Percentiles rank a stretch among this genome's conserved stretches.
phyloP scores from a whole-genome alignment of 2,113 vertebrate species.

The Glaucomys volans region DNA sequence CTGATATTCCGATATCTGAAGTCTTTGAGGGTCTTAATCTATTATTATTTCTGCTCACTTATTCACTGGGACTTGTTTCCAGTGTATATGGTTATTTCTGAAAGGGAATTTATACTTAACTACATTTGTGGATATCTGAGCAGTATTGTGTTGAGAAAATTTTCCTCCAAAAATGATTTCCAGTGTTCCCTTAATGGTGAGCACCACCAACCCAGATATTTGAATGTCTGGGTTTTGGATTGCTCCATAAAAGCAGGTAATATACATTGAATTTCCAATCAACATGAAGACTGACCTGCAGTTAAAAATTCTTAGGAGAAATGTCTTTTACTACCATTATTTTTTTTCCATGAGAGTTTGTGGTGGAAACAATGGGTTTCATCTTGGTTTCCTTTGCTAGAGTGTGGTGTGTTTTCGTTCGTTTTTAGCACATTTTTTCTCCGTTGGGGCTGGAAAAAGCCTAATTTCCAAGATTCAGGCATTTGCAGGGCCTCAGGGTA shows the following conservation, averaged over 20 bases:
- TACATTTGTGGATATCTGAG: not conserved
- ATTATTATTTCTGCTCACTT: not conserved
- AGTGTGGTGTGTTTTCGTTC: not conserved
- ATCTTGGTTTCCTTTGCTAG: not conserved
- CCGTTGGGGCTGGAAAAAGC: not conserved
- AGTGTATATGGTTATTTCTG: not conserved
- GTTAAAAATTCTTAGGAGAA: not conserved
- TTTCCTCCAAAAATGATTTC: not conserved
- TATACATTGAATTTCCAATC: not conserved
- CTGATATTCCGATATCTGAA: not conserved
- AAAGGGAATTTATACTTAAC: slow-evolving; percentile 15
- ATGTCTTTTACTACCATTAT: not conserved
- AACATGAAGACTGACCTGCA: not conserved
- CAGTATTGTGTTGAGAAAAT: not conserved
- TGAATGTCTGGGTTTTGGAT: not conserved
- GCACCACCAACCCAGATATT: not conserved
- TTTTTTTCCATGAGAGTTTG: not conserved
- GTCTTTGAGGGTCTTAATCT: not conserved
- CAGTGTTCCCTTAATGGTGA: not conserved
- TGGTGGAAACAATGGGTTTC: not conserved
- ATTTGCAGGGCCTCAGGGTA: not conserved
- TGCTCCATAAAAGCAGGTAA: not conserved
- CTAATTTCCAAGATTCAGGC: not conserved
- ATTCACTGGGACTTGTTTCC: not conserved
- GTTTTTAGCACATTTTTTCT: not conserved